Base-by-base conservation (phyloP, 2,888 invertebrate genomes). In the Limenitis camilla region DNA sequence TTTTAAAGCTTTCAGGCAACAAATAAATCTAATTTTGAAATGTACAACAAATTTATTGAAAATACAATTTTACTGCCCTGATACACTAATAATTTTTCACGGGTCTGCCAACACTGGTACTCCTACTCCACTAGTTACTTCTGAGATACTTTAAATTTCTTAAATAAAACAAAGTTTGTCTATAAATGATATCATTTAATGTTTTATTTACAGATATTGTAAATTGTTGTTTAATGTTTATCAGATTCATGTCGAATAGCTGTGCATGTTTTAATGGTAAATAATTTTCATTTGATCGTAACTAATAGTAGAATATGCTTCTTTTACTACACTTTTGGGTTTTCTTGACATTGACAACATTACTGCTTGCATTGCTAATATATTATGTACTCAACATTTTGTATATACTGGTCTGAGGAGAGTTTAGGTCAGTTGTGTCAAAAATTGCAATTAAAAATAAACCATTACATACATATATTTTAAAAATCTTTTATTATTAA, bases 251-350 rank as follows among this genome's bases (percentile, higher is more conserved):
- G 79, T 78, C 71, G 77, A 78, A 81, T 81, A 79, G 78, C 76
- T 78, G 76, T 74, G 69, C 76, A 78, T 71, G 69, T 74, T 67
- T 62, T 62, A 75, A 71, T 76, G 66, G 69, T 75, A 74, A 63
- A 73, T 74, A 55, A 76, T 76, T 81, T 81, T 81, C 74, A 72
- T 67, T 78, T 80, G 76, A 74, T 78, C 74, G 70, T 78, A 77
- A 70, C 73, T 62, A 60, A 78, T 80, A 82, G 77, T 81, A 75
- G 78, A 82, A 81, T 78, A 79, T 76, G 83, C 82, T 81, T 83
- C 79, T 79, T 77, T 73, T 71, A 79, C 76, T 78, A 79, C 70
- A 72, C 39, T 62, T 52, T 56, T 61, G 52, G 66, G 71, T 81
- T 79, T 80, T 71, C 77, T 78, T 77, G n/a, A 68, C 53, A 62